Evolutionary conservation across 2,797 vertebrate genomes (phyloP), one percentile per base, ranked within the genome.

Genomic region (Austrolebias charrua): DNA sequence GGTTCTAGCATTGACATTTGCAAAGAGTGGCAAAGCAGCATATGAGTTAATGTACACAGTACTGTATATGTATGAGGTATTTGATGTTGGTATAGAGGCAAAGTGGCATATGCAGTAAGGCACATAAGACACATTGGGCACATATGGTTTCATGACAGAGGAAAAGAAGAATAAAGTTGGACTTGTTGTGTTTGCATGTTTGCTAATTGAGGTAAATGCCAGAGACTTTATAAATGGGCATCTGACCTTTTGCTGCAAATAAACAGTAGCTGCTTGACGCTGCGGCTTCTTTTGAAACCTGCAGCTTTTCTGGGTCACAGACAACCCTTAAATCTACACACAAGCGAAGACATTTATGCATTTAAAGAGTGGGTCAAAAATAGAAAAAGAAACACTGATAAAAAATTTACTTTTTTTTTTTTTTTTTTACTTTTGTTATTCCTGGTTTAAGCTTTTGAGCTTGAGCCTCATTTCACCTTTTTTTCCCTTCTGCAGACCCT

Each of bases 161-260:
- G 57, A 59, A 53, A 53, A 61, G 71, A 49, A 51, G 57, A 75
- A 67, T 79, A 55, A 66, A 48, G 43, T 75, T 76, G 69, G 74
- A 77, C 70, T 54, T 57, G 28, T 28, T 48, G 20, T 69, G 66
- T 62, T 52, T 68, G 47, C 51, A 67, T 80, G 80, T 81, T 80
- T 81, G 64, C 64, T 78, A 82, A 83, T 71, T 69, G 75, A 74
- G 59, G 67, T 80, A 83, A 87, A 86, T 78, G 68, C 62, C 60
- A 71, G 46, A 47, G 74, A 76, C 49, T 46, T 19, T 71, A 79
- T 66, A 76, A 77, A 76, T 64, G 75, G 49, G 71, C 63, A 67
- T n/a, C 50, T 86, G 87, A 87, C 88, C 88, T 91, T 87, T 84
- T 56, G 58, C 62, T 20, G 50, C 35, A 46, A 69, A 76, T 68